Evolutionary conservation across 2,888 invertebrate species (phyloP), one percentile per base, ranked within the genome.

Genomic region (Cenopis cana): DNA sequence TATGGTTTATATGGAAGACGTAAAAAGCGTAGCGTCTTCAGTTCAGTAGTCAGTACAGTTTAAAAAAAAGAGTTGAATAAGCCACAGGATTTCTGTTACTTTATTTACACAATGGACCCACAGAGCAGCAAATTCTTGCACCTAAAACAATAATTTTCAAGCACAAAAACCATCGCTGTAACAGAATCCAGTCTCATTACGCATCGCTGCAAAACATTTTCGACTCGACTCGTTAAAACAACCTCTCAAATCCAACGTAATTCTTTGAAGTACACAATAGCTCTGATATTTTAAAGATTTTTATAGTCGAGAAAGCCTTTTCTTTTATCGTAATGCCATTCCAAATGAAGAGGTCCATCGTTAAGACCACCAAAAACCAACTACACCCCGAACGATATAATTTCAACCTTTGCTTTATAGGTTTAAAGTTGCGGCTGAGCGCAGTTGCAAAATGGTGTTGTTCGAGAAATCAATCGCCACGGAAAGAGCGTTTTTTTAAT

Each of bases 401-500:
- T 75, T 73, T 77, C 71, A 65, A 67, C 74, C 75, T 77, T 82
- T 82, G 60, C 11, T 5, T 4, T 17, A 8, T 50, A n/a, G 69
- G 4, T 18, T 74, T 84, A 88, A 80, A 77, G 77, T 68, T 61
- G 72, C 59, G 70, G 61, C 49, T 29, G 60, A 38, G 18, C 69
- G 81, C 77, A 82, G 69, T 76, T 64, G 75, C 66, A 75, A 74
- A 82, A 83, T 85, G 79, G 82, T 79, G 81, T 86, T 86, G 82
- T 83, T 84, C 82, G 86, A 84, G 83, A 83, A 91, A 90, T 89
- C 90, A 89, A 92, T 90, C 86, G 89, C 79, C 81, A 80, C 81
- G 85, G 81, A 85, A 89, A 85, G 84, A 83, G 83, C 83, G 79
- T 78, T 89, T 91, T 91, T 60, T 90, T 90, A 89, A 91, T 89